A percentile compares a stretch with the other conserved stretches of the same genome.
Conservation (phyloP, 2,797 vertebrate genomes). For the Xenops minutus region DNA sequence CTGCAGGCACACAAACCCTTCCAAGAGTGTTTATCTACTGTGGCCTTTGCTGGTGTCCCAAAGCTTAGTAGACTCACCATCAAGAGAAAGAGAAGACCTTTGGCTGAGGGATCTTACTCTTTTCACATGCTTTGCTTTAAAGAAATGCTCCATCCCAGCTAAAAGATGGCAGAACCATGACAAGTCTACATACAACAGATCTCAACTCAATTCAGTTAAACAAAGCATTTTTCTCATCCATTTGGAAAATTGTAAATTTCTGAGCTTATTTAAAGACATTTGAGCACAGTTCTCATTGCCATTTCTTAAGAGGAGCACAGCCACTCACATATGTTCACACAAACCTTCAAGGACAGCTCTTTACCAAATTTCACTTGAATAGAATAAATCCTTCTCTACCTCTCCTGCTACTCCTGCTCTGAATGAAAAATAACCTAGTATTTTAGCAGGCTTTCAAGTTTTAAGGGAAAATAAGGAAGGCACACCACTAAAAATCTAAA, state of each 20-base stretch:
- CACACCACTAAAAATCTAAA: neutral
- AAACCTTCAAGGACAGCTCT: neutral
- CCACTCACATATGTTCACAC: fast-evolving
- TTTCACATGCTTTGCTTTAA: neutral
- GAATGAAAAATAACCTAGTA: neutral
- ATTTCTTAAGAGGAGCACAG: neutral
- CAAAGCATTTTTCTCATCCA: neutral
- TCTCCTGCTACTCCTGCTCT: neutral
- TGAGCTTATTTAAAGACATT: neutral
- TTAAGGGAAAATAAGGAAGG: neutral
- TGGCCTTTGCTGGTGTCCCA: neutral
- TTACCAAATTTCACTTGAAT: neutral
- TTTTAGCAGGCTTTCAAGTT: neutral
- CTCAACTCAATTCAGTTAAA: neutral
- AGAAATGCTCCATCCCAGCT: neutral
- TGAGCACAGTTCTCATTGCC: neutral
- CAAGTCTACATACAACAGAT: neutral
- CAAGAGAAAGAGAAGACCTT: neutral
- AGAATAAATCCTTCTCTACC: neutral
- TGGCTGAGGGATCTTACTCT: neutral
- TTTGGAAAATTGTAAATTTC: neutral
- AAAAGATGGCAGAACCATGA: neutral
- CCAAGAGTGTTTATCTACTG: too few species aligned
- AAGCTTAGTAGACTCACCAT: neutral
- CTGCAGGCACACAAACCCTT: neutral